Conservation (phyloP, 2,797 vertebrate species). For the Amblyraja radiata region DNA sequence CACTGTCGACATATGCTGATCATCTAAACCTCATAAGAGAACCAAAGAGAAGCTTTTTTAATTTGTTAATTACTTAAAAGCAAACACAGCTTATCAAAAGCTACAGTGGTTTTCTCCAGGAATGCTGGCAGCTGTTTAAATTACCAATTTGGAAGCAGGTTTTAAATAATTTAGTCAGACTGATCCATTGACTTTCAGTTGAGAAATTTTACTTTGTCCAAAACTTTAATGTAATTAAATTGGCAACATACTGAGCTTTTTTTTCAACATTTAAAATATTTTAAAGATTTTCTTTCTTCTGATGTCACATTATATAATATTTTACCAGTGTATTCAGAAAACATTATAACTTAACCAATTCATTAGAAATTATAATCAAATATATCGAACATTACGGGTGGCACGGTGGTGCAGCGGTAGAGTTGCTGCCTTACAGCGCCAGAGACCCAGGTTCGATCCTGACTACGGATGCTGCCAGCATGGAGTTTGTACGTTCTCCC, state of each 20-base stretch:
- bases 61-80: conserved; percentile 8
- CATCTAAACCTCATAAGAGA: background rate
- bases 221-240: background rate
- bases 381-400: no score
- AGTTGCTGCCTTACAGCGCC: no score
- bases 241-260: background rate
- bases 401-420: no score
- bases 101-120: background rate
- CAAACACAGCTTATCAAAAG: background rate
- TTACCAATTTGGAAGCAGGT: background rate
- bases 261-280: background rate
- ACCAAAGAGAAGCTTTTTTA: background rate
- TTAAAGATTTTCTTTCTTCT: background rate
- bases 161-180: background rate
- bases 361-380: background rate
- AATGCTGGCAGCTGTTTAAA: background rate
- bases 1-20: background rate
- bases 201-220: background rate
- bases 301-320: background rate
- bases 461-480: no score
- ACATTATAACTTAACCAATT: background rate
- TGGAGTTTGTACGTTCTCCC: no score
- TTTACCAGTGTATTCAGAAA: background rate
- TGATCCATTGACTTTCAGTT: background rate
- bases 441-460: no score